phyloP scores from a whole-genome alignment of 2,888 invertebrate genomes.

The Lissonota sp. region DNA sequence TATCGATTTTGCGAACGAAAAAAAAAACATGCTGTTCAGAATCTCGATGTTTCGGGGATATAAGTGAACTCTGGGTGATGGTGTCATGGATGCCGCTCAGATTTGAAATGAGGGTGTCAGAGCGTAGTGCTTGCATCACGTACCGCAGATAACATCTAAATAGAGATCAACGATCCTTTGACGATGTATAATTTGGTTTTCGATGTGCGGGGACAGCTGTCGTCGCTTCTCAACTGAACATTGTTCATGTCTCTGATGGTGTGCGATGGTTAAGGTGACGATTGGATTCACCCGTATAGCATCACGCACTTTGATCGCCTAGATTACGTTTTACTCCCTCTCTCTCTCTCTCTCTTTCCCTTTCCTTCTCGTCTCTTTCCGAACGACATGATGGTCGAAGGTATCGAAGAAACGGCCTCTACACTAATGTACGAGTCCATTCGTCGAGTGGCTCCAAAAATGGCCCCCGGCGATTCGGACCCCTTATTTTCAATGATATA shows the following conservation, averaged over 20 bases:
- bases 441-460: conserved; percentile 55
- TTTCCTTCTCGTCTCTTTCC: background rate
- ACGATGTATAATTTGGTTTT: conserved; percentile 83
- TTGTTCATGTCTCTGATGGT: conserved; percentile 34
- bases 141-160: conserved; percentile 81
- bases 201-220: conserved; percentile 82
- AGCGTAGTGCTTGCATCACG: conserved; percentile 70
- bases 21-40: background rate
- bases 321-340: conserved; percentile 74
- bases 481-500: conserved; percentile 45
- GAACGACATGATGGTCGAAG: conserved; percentile 20
- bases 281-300: conserved; percentile 69
- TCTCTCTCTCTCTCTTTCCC: conserved; percentile 68
- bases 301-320: conserved; percentile 76
- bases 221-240: conserved; percentile 60
- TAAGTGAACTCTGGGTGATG: conserved; percentile 47
- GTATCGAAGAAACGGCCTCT: background rate
- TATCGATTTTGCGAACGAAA: conserved; percentile 31
- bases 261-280: conserved; percentile 67
- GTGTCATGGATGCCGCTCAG: conserved; percentile 36
- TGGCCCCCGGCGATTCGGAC: conserved; percentile 57
- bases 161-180: conserved; percentile 82
- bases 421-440: conserved; percentile 20
- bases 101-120: conserved; percentile 53
- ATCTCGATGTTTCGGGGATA: conserved; percentile 31